phyloP scores from a whole-genome alignment of 2,113 vertebrate species.

The Hoplias malabaricus region DNA sequence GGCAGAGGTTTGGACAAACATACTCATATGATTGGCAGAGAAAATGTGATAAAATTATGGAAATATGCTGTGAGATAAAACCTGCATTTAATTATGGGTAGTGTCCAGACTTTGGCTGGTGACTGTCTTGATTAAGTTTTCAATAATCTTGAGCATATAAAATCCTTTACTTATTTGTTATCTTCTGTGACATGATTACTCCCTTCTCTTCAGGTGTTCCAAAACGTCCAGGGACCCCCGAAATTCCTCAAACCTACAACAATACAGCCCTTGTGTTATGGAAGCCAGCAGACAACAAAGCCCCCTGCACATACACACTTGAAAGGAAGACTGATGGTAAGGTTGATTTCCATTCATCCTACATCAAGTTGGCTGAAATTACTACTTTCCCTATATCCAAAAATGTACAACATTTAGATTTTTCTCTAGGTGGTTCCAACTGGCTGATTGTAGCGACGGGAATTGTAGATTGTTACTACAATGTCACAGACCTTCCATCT shows the following conservation, averaged over 20 bases:
- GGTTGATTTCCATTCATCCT: background rate
- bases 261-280: constrained; percentile 91
- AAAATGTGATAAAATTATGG: background rate
- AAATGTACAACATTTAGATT: background rate
- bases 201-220: constrained; percentile 77
- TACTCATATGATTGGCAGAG: background rate
- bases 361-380: background rate
- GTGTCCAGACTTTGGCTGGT: background rate
- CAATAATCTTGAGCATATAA: no score
- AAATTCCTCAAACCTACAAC: constrained; percentile 90
- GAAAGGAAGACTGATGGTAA: constrained; percentile 85
- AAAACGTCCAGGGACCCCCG: constrained; percentile 84
- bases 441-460: constrained; percentile 82
- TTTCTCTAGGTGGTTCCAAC: constrained; percentile 75
- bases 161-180: background rate
- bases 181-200: background rate
- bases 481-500: constrained; percentile 80
- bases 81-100: background rate
- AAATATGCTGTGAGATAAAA: background rate
- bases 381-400: background rate
- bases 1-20: background rate
- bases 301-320: constrained; percentile 87
- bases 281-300: constrained; percentile 85
- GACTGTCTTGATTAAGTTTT: background rate
- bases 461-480: constrained; percentile 89